These are phyloP conservation scores for Aporophyla lueneburgensis DNA, from an alignment of 2,888 invertebrate species.

Conservation along the genomic window DNA sequence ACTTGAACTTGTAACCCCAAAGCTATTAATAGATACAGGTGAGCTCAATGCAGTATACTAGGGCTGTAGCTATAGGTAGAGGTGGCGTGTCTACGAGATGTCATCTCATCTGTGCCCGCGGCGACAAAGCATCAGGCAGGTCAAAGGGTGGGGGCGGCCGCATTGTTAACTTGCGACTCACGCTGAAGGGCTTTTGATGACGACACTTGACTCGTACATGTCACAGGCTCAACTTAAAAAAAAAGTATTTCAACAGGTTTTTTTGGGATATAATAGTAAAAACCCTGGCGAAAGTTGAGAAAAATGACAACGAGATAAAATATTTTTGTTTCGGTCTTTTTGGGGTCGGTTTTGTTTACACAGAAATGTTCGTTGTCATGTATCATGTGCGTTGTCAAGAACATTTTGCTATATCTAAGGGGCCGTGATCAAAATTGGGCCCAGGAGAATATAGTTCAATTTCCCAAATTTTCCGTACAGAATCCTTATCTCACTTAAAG, in stretches of 20 bases:
- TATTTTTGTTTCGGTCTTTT: conserved; percentile 29
- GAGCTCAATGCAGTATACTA: conserved; percentile 38
- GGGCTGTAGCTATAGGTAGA: conserved; percentile 48
- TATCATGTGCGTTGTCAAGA: not conserved
- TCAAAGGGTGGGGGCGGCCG: conserved; percentile 86
- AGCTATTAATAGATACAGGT: conserved; percentile 59
- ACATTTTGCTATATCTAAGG: not conserved
- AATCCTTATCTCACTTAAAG: conserved; percentile 10
- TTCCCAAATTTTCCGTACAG: not conserved
- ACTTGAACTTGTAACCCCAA: conserved; percentile 60
- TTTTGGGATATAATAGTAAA: conserved; percentile 59
- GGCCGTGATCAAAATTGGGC: not conserved
- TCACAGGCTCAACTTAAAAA: conserved; percentile 67
- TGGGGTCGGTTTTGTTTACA: conserved; percentile 8
- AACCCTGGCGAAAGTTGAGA: conserved; percentile 43
- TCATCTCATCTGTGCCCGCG: conserved; percentile 83
- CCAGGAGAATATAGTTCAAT: not conserved
- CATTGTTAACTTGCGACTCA: conserved; percentile 89
- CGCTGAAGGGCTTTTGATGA: conserved; percentile 87
- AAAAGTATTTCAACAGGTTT: conserved; percentile 74
- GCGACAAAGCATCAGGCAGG: conserved; percentile 87
- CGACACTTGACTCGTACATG: conserved; percentile 77
- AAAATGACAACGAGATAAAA: conserved; percentile 45
- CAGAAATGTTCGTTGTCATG: conserved; percentile 9
- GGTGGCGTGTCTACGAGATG: conserved; percentile 76